Evolutionary conservation across 2,113 vertebrate genomes (phyloP).

Genomic region (Clarias macrocephalus): DNA sequence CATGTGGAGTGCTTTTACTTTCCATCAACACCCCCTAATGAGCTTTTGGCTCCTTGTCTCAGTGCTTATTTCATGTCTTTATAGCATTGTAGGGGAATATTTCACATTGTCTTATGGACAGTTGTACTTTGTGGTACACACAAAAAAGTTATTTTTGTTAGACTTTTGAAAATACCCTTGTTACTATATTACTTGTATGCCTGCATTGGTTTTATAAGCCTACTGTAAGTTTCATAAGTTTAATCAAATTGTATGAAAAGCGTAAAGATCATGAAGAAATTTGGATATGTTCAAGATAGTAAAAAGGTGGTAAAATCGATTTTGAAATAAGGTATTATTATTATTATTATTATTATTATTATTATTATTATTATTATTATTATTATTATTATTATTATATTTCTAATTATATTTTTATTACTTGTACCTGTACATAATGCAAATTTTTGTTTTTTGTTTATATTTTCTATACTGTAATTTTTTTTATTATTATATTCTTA

Average conservation of each 20-base stretch:
- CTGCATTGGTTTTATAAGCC: not conserved
- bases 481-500: too few species aligned
- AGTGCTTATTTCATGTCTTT: constrained; percentile 27
- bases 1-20: constrained; percentile 26
- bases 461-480: too few species aligned
- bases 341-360: too few species aligned
- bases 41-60: constrained; percentile 11
- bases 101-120: not conserved
- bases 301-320: not conserved
- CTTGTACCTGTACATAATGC: too few species aligned
- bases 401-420: too few species aligned
- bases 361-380: too few species aligned
- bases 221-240: not conserved
- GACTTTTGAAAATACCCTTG: not conserved
- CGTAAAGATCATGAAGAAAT: not conserved
- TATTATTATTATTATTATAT: too few species aligned
- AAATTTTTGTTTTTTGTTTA: too few species aligned
- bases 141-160: not conserved
- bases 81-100: constrained; percentile 19
- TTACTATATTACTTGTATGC: not conserved
- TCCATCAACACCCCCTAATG: constrained; percentile 34
- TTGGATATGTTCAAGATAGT: not conserved
- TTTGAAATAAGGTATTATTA: too few species aligned
- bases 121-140: not conserved
- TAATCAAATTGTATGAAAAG: not conserved